Conservation (phyloP, 2,888 invertebrate species). For the Pristionchus exspectatus region DNA sequence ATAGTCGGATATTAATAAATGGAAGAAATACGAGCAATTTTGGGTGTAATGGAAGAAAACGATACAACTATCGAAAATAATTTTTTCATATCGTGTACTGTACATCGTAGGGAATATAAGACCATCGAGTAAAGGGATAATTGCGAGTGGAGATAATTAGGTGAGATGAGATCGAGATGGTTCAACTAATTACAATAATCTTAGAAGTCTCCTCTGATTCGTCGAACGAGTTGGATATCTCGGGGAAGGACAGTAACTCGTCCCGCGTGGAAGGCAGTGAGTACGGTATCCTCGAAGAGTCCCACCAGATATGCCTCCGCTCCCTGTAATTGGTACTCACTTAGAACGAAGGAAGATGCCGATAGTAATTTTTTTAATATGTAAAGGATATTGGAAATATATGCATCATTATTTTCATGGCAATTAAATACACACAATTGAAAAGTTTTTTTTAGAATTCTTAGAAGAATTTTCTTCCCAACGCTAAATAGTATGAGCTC, state of each 20-base stretch:
- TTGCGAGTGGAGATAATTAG: neutral
- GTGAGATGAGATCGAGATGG: neutral
- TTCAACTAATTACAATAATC: neutral
- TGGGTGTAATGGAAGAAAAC: neutral
- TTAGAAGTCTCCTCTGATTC: slow-evolving; percentile 44
- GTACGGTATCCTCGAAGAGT: slow-evolving; percentile 50
- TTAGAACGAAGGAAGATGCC: neutral
- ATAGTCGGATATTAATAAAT: neutral
- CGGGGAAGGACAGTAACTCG: slow-evolving; percentile 39
- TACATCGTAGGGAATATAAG: neutral
- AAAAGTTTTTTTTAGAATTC: too few species aligned
- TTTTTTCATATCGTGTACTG: neutral
- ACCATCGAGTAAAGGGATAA: neutral
- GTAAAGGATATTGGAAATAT: too few species aligned
- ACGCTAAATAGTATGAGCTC: too few species aligned
- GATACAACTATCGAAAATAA: neutral
- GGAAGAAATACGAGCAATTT: neutral
- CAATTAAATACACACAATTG: too few species aligned
- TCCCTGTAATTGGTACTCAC: neutral
- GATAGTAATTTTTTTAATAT: neutral
- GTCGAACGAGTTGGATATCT: slow-evolving; percentile 51
- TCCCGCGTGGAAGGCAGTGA: slow-evolving; percentile 40
- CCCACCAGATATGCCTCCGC: slow-evolving; percentile 41
- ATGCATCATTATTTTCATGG: too few species aligned
- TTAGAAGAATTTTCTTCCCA: too few species aligned